These are phyloP conservation scores for Rhizoglyphus robini DNA, from an alignment of 1,140 invertebrate genomes.

Conservation along the genomic window DNA sequence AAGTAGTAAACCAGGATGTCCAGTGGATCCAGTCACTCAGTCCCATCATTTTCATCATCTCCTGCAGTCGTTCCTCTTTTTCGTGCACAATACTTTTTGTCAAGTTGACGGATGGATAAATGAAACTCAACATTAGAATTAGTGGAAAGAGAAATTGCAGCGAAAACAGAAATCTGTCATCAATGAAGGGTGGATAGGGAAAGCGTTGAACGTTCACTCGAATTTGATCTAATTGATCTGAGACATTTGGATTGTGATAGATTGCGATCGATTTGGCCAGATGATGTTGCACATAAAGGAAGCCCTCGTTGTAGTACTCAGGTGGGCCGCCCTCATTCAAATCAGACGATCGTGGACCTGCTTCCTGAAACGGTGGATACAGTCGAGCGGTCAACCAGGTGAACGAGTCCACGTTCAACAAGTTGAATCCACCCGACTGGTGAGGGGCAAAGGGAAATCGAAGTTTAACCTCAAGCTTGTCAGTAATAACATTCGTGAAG, in stretches of 20 bases:
- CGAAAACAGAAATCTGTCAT: conserved; percentile 48
- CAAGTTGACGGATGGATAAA: conserved; percentile 45
- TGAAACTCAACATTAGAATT: conserved; percentile 48
- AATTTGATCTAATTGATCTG: conserved; percentile 12
- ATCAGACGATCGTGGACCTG: conserved; percentile 44
- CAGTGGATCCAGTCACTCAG: conserved; percentile 44
- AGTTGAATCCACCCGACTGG: not conserved
- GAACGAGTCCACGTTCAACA: not conserved
- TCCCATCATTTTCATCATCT: conserved; percentile 50
- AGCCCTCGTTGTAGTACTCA: conserved; percentile 55
- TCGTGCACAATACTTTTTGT: conserved; percentile 55
- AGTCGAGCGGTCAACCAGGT: conserved; percentile 51
- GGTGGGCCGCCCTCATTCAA: conserved; percentile 28
- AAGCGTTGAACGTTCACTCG: conserved; percentile 44
- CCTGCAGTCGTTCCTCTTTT: conserved; percentile 47
- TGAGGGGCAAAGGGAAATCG: conserved; percentile 4
- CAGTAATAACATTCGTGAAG: not conserved
- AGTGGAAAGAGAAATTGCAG: conserved; percentile 44
- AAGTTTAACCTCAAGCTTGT: not conserved
- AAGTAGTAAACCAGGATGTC: conserved; percentile 48
- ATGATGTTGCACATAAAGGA: conserved; percentile 50
- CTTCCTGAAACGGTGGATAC: conserved; percentile 49
- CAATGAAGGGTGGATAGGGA: conserved; percentile 56
- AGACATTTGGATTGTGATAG: conserved; percentile 14
- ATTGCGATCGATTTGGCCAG: conserved; percentile 43